Evolutionary conservation across 2,888 invertebrate genomes (phyloP).

Genomic region (Bombylius discolor): DNA sequence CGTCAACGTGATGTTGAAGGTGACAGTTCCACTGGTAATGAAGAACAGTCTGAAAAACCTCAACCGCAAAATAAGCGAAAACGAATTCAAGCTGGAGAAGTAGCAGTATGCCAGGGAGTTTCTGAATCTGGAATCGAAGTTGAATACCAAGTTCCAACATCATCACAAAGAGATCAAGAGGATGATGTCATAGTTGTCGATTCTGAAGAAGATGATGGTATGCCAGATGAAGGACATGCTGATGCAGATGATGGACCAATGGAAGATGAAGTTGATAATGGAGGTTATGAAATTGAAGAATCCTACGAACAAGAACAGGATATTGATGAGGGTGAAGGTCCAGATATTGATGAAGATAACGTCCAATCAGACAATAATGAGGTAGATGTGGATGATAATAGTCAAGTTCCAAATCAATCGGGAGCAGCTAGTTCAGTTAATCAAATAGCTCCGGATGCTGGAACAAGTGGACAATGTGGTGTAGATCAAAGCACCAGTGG

Average conservation of each 20-base stretch:
- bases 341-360: slow-evolving; percentile 41
- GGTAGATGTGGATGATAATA: slow-evolving; percentile 51
- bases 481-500: slow-evolving; percentile 23
- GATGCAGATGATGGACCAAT: slow-evolving; percentile 40
- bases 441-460: slow-evolving; percentile 36
- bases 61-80: slow-evolving; percentile 28
- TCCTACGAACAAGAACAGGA: slow-evolving; percentile 40
- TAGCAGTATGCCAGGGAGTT: slow-evolving; percentile 27
- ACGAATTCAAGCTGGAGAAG: slow-evolving; percentile 27
- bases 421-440: slow-evolving; percentile 31
- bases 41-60: slow-evolving; percentile 32
- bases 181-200: slow-evolving; percentile 71
- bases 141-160: slow-evolving; percentile 77
- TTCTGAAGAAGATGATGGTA: slow-evolving; percentile 55
- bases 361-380: slow-evolving; percentile 45
- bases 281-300: slow-evolving; percentile 43
- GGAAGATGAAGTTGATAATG: slow-evolving; percentile 42
- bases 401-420: slow-evolving; percentile 50
- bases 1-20: slow-evolving; percentile 45
- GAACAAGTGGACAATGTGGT: slow-evolving; percentile 16
- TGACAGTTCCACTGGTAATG: slow-evolving; percentile 40
- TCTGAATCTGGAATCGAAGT: slow-evolving; percentile 48
- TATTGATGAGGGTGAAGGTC: slow-evolving; percentile 43
- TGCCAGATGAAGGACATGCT: slow-evolving; percentile 43
- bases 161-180: slow-evolving; percentile 75